phyloP scores from a whole-genome alignment of 2,888 invertebrate genomes.

The Habrosyne pyritoides region DNA sequence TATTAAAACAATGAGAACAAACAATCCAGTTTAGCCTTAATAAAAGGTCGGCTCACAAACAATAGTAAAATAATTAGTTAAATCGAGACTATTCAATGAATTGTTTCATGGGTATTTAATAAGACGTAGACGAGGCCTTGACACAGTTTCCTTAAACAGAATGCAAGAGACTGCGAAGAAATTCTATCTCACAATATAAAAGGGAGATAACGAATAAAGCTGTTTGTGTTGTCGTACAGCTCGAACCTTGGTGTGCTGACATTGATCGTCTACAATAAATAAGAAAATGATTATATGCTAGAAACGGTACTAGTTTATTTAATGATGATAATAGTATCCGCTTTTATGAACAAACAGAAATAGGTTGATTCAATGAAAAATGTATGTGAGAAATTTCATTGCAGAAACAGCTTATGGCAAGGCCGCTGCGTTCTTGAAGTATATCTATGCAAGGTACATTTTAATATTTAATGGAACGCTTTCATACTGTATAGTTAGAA shows the following conservation, averaged over 20 bases:
- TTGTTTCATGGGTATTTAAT: conserved; percentile 58
- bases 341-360: background rate
- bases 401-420: conserved; percentile 44
- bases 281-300: background rate
- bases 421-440: conserved; percentile 47
- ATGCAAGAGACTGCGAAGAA: conserved; percentile 62
- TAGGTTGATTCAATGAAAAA: background rate
- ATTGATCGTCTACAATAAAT: background rate
- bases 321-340: background rate
- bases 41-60: conserved; percentile 55
- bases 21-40: conserved; percentile 46
- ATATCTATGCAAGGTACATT: conserved; percentile 37
- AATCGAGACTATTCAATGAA: conserved; percentile 62
- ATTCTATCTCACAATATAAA: conserved; percentile 53
- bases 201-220: conserved; percentile 42
- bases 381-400: conserved; percentile 43
- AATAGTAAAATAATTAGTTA: conserved; percentile 60
- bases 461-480: conserved; percentile 6
- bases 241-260: background rate
- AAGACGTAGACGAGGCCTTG: conserved; percentile 56
- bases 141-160: conserved; percentile 55
- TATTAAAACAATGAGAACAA: conserved; percentile 39
- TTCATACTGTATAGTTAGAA: background rate
- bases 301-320: background rate
- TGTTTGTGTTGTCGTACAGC: conserved; percentile 22